phyloP scores from a whole-genome alignment of 2,113 vertebrate genomes.

The Chaetodon auriga region DNA sequence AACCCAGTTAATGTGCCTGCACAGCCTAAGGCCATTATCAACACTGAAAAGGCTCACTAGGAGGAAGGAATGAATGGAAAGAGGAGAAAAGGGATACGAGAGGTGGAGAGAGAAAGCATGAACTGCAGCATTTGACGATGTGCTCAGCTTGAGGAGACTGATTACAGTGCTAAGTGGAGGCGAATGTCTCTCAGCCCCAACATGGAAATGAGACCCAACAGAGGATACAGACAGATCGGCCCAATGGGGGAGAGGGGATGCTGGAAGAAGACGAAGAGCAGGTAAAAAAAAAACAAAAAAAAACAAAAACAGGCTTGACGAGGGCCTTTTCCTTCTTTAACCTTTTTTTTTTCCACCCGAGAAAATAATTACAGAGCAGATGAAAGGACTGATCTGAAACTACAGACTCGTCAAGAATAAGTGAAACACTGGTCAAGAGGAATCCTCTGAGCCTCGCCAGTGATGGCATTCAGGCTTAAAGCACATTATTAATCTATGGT shows the following conservation, averaged over 20 bases:
- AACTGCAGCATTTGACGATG: conserved; percentile 30
- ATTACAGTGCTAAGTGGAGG: conserved; percentile 52
- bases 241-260: background rate
- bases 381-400: background rate
- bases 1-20: conserved; percentile 5
- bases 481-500: background rate
- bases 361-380: conserved; percentile 24
- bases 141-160: conserved; percentile 41
- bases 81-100: background rate
- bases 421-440: background rate
- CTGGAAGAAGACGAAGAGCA: background rate
- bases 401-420: background rate
- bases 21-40: conserved; percentile 23
- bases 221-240: background rate
- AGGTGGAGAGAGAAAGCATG: conserved; percentile 21
- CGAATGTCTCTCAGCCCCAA: conserved; percentile 21
- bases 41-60: conserved; percentile 1
- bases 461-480: background rate
- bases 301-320: background rate
- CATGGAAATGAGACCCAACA: conserved; percentile 46
- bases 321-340: background rate
- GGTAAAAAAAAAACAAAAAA: background rate
- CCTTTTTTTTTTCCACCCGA: background rate
- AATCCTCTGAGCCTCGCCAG: conserved; percentile 1
- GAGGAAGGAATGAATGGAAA: conserved; percentile 7